Percentiles rank a stretch among this genome's conserved stretches.
Conservation (phyloP, 2,113 vertebrate genomes). For the Mormyrus lacerda region DNA sequence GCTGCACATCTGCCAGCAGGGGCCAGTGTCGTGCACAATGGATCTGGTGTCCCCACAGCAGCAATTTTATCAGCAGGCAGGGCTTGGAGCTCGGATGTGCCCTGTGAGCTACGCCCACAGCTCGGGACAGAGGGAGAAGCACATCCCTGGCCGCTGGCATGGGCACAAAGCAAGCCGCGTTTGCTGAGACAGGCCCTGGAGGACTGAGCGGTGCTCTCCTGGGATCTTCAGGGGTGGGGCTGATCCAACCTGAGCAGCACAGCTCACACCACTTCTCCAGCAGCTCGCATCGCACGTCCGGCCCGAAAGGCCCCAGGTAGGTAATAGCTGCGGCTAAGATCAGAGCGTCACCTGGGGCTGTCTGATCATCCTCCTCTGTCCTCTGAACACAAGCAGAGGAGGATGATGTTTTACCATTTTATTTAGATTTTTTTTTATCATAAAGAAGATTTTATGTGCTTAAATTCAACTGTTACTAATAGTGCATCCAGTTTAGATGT, state of each 20-base stretch:
- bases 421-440: not conserved
- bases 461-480: not conserved
- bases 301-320: conserved; percentile 68
- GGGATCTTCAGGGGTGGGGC: conserved; percentile 52
- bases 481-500: not conserved
- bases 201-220: conserved; percentile 33
- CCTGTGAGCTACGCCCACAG: conserved; percentile 42
- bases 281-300: conserved; percentile 54
- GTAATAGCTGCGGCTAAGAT: conserved; percentile 60
- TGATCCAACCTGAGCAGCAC: conserved; percentile 51
- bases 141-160: conserved; percentile 46
- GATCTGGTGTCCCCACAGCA: conserved; percentile 50
- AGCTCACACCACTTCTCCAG: conserved; percentile 64
- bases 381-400: conserved; percentile 46
- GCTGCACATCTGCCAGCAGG: conserved; percentile 60
- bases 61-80: conserved; percentile 46
- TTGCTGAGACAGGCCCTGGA: not conserved
- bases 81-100: conserved; percentile 32
- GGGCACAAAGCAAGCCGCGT: conserved; percentile 21
- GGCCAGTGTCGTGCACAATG: conserved; percentile 48
- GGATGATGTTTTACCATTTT: not conserved
- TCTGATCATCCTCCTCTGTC: conserved; percentile 29
- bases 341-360: conserved; percentile 60
- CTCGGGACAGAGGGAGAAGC: conserved; percentile 43
- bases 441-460: not conserved